Evolutionary conservation across 2,888 invertebrate species (phyloP), one percentile per base, ranked within the genome.

Genomic region (Byasa hedistus): DNA sequence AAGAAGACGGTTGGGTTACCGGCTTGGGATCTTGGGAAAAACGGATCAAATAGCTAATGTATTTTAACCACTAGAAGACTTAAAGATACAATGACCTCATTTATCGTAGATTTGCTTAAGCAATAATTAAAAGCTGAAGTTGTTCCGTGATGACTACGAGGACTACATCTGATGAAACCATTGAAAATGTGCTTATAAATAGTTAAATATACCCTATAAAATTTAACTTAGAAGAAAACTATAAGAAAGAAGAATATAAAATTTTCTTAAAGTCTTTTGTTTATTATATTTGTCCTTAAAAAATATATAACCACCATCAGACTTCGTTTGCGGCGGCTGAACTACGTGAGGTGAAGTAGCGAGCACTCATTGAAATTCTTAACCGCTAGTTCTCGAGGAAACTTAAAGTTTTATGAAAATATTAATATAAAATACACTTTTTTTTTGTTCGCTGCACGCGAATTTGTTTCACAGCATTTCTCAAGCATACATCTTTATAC

Each of bases 391-490:
- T 61, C 55, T 55, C 39, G 54, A 39, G 32, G 61, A 61, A 61
- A 61, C 61, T 61, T 36, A 54, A 61, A 61, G 61, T 61, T 61
- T 61, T 61, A 61, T 61, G 61, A 61, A 61, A 61, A 61, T 61
- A 61, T 61, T 61, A 61, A 61, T 61, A 55, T 61, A 39, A 61
- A 61, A 61, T 61, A 55, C 55, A 7, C 8, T 27, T 27, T 27
- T 27, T 61, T 55, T 39, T n/a, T 61, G 55, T 54, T 61, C 36
- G 27, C 32, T 24, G 60, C 51, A 48, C 48, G 51, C n/a, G 15
- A 24, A 48, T 24, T 39, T 51, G 27, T n/a, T 32, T 44, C 19
- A 17, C 44, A 44, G 23, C 22, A 23, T 23, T 44, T 19, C 17
- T 19, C 19, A 44, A 15, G 44, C 19, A 19, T 15, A 44, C 44